Evolutionary conservation across 2,888 invertebrate genomes (phyloP), one percentile per base, ranked within the genome.

Genomic region (Leptinotarsa haldemani): DNA sequence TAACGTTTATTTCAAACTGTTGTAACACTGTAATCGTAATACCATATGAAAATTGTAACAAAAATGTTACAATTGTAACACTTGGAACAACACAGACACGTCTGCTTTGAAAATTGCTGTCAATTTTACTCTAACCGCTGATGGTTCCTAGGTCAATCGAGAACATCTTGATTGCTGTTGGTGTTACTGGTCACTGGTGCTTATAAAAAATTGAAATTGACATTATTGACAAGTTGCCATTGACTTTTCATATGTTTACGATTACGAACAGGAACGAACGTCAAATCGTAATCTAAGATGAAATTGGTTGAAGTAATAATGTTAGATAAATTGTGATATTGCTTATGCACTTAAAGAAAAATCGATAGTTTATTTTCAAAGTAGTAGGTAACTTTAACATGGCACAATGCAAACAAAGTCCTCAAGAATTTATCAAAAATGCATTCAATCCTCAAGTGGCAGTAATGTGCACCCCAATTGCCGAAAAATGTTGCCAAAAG

Each of bases 371-470:
- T 46, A 12, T 18, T 67, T 30, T 25, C n/a, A n/a, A 25, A 50
- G 7, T 18, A 53, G 48, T 30, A 16, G 9, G 66, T 40, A 63
- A 70, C 61, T 52, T 61, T 73, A 81, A 71, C 71, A 92, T 90
- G 90, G 89, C 90, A 78, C 90, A 91, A 80, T 91, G 90, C 83
- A 92, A 91, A 84, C 89, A 90, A 83, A 93, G 92, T 82, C 91
- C 94, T 4, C 93, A 94, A 83, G 97, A 97, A 88, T 95, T 97
- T 86, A 94, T 97, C 80, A 94, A 94, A 88, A 94, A 93, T 87
- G 93, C 95, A 58, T 98, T 97, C 88, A 95, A 95, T 64, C 97
- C 98, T 1, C 91, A 95, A 86, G 91, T 98, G 78, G 97, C 96
- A 66, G 94, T 96, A 30, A 89, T 97, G 80, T 93, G 94, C 84